Evolutionary conservation across 1,140 invertebrate genomes (phyloP).

Genomic region (Brachionus paranguensis): DNA sequence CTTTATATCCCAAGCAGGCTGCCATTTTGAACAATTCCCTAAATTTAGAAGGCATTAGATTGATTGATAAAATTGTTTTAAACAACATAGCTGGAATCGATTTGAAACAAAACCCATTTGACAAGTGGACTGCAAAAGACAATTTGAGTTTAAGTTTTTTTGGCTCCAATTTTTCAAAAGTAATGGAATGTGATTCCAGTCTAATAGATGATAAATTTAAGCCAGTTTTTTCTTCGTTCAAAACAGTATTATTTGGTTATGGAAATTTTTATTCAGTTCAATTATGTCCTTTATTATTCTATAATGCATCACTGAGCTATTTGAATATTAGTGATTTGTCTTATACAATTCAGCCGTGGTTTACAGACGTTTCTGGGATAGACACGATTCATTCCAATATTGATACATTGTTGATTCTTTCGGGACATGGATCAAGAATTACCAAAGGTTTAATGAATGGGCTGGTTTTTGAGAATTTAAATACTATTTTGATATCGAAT

Average conservation of each 20-base stretch:
- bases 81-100: background rate
- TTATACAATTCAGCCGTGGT: background rate
- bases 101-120: background rate
- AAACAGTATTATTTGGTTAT: background rate
- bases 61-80: background rate
- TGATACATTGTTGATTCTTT: background rate
- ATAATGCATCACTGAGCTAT: background rate
- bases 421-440: background rate
- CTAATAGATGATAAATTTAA: background rate
- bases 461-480: background rate
- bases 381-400: background rate
- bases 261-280: background rate
- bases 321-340: background rate
- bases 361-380: background rate
- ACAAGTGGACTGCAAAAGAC: background rate
- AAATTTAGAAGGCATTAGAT: background rate
- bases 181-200: background rate
- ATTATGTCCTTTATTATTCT: conserved; percentile 10
- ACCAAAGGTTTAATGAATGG: background rate
- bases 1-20: background rate
- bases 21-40: background rate
- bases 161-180: background rate
- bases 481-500: background rate
- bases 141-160: background rate
- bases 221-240: conserved; percentile 4